Percentiles rank a stretch among this genome's conserved stretches.
These are phyloP conservation scores for Neodiprion virginianus DNA, from an alignment of 1,140 invertebrate species.

Conservation along the genomic window DNA sequence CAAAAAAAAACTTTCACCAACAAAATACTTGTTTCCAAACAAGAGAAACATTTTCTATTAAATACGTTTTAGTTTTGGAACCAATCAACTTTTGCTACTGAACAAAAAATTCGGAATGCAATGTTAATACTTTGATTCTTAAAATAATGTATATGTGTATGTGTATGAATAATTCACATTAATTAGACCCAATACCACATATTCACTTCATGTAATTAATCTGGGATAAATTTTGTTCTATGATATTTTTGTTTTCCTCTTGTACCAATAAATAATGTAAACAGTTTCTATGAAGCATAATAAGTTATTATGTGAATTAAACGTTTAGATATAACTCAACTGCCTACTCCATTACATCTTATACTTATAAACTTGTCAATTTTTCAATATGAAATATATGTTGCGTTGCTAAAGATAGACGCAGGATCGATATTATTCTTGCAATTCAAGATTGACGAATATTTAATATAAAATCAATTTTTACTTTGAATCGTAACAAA, in stretches of 20 bases:
- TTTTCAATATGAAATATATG: neutral
- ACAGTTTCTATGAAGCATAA: no score
- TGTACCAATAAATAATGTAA: no score
- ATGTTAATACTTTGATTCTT: constrained; percentile 37
- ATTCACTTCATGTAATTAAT: neutral
- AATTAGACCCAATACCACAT: neutral
- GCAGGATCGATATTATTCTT: neutral
- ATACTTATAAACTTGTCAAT: neutral
- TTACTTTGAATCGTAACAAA: neutral
- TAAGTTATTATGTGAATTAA: neutral
- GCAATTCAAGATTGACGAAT: neutral
- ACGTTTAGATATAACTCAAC: neutral
- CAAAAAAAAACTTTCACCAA: constrained; percentile 22
- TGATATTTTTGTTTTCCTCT: no score
- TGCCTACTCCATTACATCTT: neutral
- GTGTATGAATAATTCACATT: neutral
- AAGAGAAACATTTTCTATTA: constrained; percentile 19
- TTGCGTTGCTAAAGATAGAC: neutral
- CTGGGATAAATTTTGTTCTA: neutral
- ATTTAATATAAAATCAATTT: neutral
- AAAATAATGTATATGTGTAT: neutral
- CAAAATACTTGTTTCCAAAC: constrained; percentile 30
- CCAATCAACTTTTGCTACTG: constrained; percentile 30
- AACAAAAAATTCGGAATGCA: constrained; percentile 38
- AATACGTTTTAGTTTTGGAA: neutral